Evolutionary conservation across 2,888 invertebrate species (phyloP).

Genomic region (Zaprionus lineosus): DNA sequence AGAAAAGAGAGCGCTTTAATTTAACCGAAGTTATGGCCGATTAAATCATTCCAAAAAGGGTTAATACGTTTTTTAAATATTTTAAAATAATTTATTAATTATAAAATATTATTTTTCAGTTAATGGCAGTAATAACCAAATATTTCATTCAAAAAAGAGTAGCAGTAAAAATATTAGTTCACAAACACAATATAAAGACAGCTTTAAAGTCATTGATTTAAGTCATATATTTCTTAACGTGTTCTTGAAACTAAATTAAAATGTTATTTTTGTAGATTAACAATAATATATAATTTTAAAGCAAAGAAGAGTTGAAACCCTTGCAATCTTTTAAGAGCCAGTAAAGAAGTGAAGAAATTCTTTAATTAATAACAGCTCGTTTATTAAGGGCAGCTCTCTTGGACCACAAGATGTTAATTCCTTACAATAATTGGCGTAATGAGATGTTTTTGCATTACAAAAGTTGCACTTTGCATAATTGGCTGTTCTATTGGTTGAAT

Average conservation of each 20-base stretch:
- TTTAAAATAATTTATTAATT: not conserved
- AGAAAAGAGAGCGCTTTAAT: not conserved
- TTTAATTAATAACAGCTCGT: slow-evolving; percentile 19
- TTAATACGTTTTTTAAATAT: not conserved
- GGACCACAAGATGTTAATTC: slow-evolving; percentile 11
- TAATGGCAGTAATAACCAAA: not conserved
- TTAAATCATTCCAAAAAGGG: not conserved
- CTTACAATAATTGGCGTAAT: slow-evolving; percentile 24
- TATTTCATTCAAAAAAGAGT: too few relatives aligned
- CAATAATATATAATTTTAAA: too few relatives aligned
- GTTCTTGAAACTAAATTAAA: too few relatives aligned
- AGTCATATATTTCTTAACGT: too few relatives aligned
- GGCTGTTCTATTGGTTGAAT: slow-evolving; percentile 35
- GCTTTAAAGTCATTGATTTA: too few relatives aligned
- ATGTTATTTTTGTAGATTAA: too few relatives aligned
- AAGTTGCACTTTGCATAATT: slow-evolving; percentile 65
- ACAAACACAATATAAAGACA: too few relatives aligned
- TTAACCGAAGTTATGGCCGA: not conserved
- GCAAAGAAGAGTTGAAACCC: slow-evolving; percentile 12
- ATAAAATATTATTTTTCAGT: not conserved
- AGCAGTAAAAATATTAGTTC: too few relatives aligned
- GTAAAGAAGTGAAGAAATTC: slow-evolving; percentile 26
- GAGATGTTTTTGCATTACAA: slow-evolving; percentile 62
- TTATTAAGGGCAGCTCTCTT: slow-evolving; percentile 20
- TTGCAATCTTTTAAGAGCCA: slow-evolving; percentile 22